Conservation (phyloP, 2,797 vertebrate genomes). For the Phalloptychus januarius region DNA sequence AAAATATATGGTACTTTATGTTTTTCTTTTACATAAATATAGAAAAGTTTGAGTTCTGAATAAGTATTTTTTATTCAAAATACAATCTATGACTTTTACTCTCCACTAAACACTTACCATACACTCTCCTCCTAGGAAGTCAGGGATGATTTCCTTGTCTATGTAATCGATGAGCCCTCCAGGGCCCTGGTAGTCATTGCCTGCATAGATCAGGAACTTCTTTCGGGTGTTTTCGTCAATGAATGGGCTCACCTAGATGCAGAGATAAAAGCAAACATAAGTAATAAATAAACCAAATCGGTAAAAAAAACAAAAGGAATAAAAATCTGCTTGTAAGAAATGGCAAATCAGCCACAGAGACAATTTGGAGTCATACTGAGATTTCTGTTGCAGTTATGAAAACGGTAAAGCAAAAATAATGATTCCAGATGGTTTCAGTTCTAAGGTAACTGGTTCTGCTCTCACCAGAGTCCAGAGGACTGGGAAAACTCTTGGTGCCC, state of each 20-base stretch:
- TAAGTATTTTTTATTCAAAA: background rate
- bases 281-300: background rate
- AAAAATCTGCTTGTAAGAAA: too few relatives aligned
- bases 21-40: background rate
- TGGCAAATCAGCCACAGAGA: background rate
- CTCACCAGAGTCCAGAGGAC: conserved; percentile 97
- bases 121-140: conserved; percentile 97
- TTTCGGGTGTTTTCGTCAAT: conserved; percentile 99
- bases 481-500: conserved; percentile 93
- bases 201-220: conserved; percentile 98
- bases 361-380: background rate
- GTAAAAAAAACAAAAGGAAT: background rate
- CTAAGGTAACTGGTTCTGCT: background rate
- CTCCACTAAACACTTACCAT: conserved; percentile 82
- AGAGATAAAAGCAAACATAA: conserved; percentile 1
- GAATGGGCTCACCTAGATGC: conserved; percentile 93
- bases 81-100: background rate
- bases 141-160: conserved; percentile 96
- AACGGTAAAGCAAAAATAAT: background rate
- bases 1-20: background rate
- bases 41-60: background rate
- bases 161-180: conserved; percentile 97
- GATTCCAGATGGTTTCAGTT: background rate
- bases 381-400: background rate
- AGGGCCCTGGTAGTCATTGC: conserved; percentile 97